phyloP scores from a whole-genome alignment of 2,113 vertebrate species.

The Syngnathus floridae region DNA sequence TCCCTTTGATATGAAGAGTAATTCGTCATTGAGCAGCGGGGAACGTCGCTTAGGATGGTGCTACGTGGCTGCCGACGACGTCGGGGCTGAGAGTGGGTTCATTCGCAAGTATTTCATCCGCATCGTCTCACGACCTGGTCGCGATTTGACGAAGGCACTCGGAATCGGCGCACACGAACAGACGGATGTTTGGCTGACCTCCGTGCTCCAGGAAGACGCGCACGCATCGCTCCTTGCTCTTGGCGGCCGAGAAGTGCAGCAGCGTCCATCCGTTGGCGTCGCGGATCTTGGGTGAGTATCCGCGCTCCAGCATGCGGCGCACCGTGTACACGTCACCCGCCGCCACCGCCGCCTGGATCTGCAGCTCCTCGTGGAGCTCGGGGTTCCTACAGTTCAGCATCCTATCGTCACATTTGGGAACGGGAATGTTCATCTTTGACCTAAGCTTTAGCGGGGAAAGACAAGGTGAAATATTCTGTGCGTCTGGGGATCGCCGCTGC shows the following conservation, averaged over 20 bases:
- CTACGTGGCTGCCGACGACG: too few relatives aligned
- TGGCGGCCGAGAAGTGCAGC: slow-evolving; percentile 94
- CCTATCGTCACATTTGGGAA: slow-evolving; percentile 78
- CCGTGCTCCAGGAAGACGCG: slow-evolving; percentile 96
- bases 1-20: too few relatives aligned
- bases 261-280: slow-evolving; percentile 98
- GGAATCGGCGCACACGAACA: too few relatives aligned
- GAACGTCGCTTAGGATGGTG: too few relatives aligned
- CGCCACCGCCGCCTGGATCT: slow-evolving; percentile 96
- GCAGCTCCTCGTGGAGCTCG: slow-evolving; percentile 95
- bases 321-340: slow-evolving; percentile 94
- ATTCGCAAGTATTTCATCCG: too few relatives aligned
- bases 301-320: slow-evolving; percentile 93
- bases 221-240: slow-evolving; percentile 95
- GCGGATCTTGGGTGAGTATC: slow-evolving; percentile 91
- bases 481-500: neutral
- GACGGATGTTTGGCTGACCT: slow-evolving; percentile 71
- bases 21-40: too few relatives aligned
- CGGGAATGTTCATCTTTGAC: slow-evolving; percentile 71
- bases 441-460: slow-evolving; percentile 32
- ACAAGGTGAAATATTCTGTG: neutral
- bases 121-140: too few relatives aligned
- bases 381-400: slow-evolving; percentile 99
- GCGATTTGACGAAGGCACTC: too few relatives aligned
- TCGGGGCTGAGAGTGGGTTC: too few relatives aligned